A percentile compares a stretch with the other conserved stretches of the same genome.
phyloP scores from a whole-genome alignment of 2,113 vertebrate species.

The Indicator maculatus region DNA sequence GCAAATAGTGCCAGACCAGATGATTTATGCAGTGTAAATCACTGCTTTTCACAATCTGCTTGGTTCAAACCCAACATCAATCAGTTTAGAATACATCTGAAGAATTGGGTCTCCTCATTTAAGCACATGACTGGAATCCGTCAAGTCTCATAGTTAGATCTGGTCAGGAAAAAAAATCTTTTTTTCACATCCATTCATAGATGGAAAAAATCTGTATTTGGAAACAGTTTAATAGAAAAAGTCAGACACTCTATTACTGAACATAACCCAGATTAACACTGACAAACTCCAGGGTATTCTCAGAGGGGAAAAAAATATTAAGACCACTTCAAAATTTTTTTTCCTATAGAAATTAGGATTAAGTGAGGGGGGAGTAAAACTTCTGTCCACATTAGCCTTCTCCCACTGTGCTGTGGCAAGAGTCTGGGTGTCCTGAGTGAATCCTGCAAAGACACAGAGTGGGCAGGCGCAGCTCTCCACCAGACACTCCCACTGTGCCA shows the following conservation, averaged over 20 bases:
- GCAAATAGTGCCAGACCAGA: background rate
- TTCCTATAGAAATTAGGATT: background rate
- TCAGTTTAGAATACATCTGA: background rate
- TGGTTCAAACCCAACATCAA: background rate
- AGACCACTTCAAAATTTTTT: background rate
- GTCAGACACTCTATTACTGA: background rate
- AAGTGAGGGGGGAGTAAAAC: background rate
- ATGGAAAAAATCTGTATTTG: background rate
- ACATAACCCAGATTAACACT: background rate
- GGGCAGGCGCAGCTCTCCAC: background rate
- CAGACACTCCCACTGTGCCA: background rate
- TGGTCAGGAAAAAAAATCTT: background rate
- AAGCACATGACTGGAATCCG: background rate
- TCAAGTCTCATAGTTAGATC: background rate
- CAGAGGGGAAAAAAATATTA: background rate
- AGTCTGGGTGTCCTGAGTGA: background rate
- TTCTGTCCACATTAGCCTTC: background rate
- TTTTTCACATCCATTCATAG: background rate
- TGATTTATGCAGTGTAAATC: background rate
- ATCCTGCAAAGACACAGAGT: fast-evolving
- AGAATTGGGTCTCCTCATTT: background rate
- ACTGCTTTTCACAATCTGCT: background rate
- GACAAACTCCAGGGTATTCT: background rate
- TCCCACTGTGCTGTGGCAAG: background rate
- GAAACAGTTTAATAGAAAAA: background rate